phyloP scores from a whole-genome alignment of 2,797 vertebrate genomes.

The Pelobates cultripes region DNA sequence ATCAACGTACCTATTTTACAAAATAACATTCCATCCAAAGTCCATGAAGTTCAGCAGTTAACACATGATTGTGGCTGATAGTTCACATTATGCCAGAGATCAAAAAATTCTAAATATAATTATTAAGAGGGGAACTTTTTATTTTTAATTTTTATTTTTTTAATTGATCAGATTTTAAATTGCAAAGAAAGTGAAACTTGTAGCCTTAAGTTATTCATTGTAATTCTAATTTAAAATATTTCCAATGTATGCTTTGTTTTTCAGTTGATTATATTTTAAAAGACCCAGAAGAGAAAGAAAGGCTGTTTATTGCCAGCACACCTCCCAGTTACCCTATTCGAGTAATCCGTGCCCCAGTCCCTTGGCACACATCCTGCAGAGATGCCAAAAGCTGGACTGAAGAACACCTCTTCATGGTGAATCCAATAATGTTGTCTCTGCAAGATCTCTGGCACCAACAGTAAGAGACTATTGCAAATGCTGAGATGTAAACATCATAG shows the following conservation, averaged over 20 bases:
- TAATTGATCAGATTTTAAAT: no score
- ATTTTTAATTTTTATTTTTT: no score
- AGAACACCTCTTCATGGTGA: constrained; percentile 78
- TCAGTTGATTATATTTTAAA: constrained; percentile 89
- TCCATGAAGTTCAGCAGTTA: no score
- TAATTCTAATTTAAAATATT: neutral
- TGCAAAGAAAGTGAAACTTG: no score
- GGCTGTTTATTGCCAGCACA: constrained; percentile 76
- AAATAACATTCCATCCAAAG: no score
- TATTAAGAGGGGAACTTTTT: no score
- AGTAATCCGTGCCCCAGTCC: constrained; percentile 82
- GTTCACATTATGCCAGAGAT: no score
- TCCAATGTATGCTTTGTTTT: constrained; percentile 13
- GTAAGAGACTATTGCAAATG: constrained; percentile 68
- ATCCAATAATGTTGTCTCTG: constrained; percentile 77
- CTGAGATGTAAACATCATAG: neutral
- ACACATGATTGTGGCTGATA: no score
- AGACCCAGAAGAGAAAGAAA: constrained; percentile 80
- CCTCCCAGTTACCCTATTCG: constrained; percentile 77
- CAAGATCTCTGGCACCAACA: constrained; percentile 83
- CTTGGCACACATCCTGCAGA: constrained; percentile 78
- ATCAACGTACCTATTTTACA: no score
- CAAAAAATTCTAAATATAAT: no score
- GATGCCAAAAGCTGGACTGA: constrained; percentile 74
- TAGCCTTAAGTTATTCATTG: no score